Evolutionary conservation across 30 jellyfish, hydroid and myxozoan genomes (phyloP).

Genomic region (Cassiopea xamachana): DNA sequence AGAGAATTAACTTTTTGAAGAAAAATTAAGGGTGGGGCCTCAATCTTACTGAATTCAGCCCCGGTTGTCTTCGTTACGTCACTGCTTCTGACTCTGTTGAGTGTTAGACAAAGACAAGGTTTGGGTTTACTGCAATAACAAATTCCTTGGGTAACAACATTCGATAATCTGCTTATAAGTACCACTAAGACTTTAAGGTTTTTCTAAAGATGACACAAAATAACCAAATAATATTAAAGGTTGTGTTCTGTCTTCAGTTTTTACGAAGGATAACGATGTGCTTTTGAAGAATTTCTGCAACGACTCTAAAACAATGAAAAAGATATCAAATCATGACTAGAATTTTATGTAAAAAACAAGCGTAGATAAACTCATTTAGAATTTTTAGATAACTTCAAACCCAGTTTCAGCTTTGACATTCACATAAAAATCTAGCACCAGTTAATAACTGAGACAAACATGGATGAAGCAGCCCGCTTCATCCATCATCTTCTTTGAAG

Average conservation of each 20-base stretch:
- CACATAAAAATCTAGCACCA: neutral
- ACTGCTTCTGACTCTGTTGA: no score
- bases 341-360: neutral
- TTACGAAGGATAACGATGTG: neutral
- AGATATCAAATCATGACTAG: no score
- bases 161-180: neutral
- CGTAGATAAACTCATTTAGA: neutral
- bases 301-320: neutral
- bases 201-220: neutral
- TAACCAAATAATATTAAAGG: neutral
- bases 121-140: no score
- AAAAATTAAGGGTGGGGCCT: no score
- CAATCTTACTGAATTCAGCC: no score
- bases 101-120: no score
- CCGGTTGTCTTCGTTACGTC: no score
- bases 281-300: neutral
- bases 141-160: no score
- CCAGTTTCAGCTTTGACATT: no score
- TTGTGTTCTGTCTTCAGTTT: neutral
- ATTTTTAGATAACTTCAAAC: no score
- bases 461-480: neutral
- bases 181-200: neutral
- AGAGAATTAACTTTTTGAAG: no score
- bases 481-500: no score
- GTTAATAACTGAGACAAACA: neutral